These are phyloP conservation scores for Fregetta grallaria DNA, from an alignment of 2,113 vertebrate species.

Conservation along the genomic window DNA sequence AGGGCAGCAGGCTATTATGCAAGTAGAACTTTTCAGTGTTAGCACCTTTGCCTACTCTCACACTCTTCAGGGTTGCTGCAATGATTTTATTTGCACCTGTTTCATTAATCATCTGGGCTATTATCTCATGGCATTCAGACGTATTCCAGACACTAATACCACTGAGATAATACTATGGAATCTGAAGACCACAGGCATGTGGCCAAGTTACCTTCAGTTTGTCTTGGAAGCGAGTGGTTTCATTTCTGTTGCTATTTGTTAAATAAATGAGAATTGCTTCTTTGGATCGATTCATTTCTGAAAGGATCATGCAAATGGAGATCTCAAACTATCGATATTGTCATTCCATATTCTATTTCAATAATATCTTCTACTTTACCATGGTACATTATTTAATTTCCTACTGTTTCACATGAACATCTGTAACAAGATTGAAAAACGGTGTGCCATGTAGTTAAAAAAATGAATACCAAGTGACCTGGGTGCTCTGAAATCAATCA, in stretches of 20 bases:
- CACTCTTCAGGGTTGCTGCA: slow-evolving; percentile 63
- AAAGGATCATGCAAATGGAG: background rate
- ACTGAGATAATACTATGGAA: slow-evolving; percentile 66
- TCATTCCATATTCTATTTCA: background rate
- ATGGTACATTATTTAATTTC: background rate
- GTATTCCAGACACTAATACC: slow-evolving; percentile 13
- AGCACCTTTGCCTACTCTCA: slow-evolving; percentile 58
- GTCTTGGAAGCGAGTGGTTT: slow-evolving; percentile 18
- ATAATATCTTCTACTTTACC: background rate
- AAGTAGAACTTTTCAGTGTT: slow-evolving; percentile 61
- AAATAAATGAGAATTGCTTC: background rate
- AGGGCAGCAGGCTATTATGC: slow-evolving; percentile 51
- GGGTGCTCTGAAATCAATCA: background rate
- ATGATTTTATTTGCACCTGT: slow-evolving; percentile 63
- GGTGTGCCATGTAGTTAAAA: background rate
- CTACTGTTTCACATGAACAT: background rate
- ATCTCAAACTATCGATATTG: background rate
- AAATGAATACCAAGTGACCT: background rate
- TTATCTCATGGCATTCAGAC: slow-evolving; percentile 59
- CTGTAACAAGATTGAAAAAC: background rate
- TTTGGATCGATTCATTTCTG: background rate
- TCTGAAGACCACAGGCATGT: slow-evolving; percentile 73
- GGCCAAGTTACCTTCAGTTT: slow-evolving; percentile 52
- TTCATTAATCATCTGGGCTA: slow-evolving; percentile 54
- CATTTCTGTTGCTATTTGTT: background rate